Base-by-base conservation (phyloP, 2,113 vertebrate species). In the Ptychochromis oligacanthus region DNA sequence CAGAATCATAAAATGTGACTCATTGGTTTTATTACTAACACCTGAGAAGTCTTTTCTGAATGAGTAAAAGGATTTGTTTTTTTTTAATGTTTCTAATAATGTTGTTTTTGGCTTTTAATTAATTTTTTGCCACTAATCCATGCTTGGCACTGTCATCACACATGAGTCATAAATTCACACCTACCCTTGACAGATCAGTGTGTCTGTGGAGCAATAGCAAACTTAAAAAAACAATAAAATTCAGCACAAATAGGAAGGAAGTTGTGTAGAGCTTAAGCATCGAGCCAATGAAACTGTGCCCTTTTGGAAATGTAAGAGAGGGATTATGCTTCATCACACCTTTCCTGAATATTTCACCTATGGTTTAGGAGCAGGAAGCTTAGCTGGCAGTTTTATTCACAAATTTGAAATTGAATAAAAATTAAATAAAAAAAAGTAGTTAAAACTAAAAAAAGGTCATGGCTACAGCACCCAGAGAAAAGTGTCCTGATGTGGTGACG, bases 161-260 rank as follows among this genome's bases (percentile, higher is more conserved):
- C 20, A 61, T 59, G 34, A 85, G 24, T 87, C 82, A 83, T 43
- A 38, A 26, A 28, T 70, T 74, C 22, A 52, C n/a, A 13, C 72
- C 49, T 62, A 38, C 55, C 4, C 4, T 46, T 78, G 55, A 59
- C 38, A 72, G 59, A 18, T 90, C 77, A 57, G 36, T 72, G 75
- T 75, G 22, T 80, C 28, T 83, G 26, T 38, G 46, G 26, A 72
- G 14, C 43, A 52, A 52, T 4, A 20, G 26, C 26, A 7, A 54
- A 54, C 46, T 54, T 54, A 12, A 14, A 4, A 34, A 72, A 72
- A 72, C 31, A 54, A 54, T n/a, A 34, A 20, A 72, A 72, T n/a
- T 72, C 46, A 72, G 24, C 43, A 52, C 26, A 52, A 31, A 52
- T 72, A 31, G 26, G 52, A 54, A 2, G 46, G 52, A 72, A 72